Percentiles rank a stretch among this genome's conserved stretches.
Conservation (phyloP, 1,140 invertebrate species). For the Aporrectodea caliginosa region DNA sequence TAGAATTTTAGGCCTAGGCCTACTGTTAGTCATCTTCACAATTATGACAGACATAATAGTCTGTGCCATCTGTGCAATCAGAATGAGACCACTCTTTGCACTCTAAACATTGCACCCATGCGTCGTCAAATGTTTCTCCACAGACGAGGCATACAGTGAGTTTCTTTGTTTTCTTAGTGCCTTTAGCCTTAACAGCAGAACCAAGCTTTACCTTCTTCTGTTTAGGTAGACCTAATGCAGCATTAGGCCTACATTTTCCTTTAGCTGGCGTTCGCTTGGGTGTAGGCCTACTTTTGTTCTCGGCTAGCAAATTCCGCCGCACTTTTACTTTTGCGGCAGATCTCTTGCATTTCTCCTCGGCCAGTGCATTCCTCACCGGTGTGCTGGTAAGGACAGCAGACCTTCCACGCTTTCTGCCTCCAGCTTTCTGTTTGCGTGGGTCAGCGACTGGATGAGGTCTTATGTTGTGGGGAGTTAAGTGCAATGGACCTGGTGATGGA, state of each 20-base stretch:
- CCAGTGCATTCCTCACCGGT: background rate
- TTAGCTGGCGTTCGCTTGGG: background rate
- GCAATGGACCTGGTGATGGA: background rate
- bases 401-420: constrained; percentile 1
- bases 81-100: background rate
- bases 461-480: background rate
- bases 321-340: background rate
- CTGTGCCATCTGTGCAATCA: background rate
- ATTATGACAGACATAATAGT: background rate
- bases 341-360: background rate
- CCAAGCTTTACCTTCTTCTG: background rate
- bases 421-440: background rate
- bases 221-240: background rate
- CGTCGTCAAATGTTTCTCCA: background rate
- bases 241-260: background rate
- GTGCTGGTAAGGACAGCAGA: constrained; percentile 5
- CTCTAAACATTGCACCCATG: background rate
- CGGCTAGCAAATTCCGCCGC: background rate
- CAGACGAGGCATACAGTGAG: background rate
- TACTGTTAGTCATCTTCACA: background rate
- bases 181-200: background rate
- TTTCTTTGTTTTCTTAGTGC: background rate
- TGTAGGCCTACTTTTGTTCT: background rate
- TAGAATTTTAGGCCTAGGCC: no score
- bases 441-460: background rate